phyloP scores from a whole-genome alignment of 2,113 vertebrate species.

The Mugil cephalus region DNA sequence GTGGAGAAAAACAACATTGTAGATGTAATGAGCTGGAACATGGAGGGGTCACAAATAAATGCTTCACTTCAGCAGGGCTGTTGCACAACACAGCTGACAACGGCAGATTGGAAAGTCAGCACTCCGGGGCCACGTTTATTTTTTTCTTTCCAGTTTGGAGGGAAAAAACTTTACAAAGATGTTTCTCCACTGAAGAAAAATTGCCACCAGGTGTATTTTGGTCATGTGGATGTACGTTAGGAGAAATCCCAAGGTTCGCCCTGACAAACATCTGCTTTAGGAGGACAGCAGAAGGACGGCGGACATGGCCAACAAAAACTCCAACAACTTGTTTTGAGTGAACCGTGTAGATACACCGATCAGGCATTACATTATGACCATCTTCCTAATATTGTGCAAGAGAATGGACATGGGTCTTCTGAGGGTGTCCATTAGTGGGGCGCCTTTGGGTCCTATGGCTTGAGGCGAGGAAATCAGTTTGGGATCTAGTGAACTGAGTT shows the following conservation, averaged over 20 bases:
- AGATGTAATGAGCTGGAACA: constrained; percentile 80
- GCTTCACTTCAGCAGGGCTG: constrained; percentile 69
- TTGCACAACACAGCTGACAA: constrained; percentile 71
- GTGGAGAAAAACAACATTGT: constrained; percentile 67
- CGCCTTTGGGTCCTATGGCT: too few species aligned
- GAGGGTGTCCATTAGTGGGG: too few species aligned
- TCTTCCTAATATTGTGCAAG: too few species aligned
- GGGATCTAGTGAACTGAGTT: too few species aligned
- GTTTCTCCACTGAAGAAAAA: constrained; percentile 61
- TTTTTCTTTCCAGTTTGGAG: constrained; percentile 1
- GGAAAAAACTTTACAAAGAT: constrained; percentile 48
- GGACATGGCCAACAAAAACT: too few species aligned
- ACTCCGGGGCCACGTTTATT: constrained; percentile 66
- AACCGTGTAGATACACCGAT: too few species aligned
- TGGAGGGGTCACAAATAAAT: constrained; percentile 71
- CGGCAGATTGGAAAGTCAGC: constrained; percentile 66
- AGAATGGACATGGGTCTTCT: too few species aligned
- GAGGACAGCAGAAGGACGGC: neutral
- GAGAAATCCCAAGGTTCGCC: constrained; percentile 5
- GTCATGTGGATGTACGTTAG: constrained; percentile 14
- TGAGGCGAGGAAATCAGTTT: too few species aligned
- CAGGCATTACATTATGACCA: too few species aligned
- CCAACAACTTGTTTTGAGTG: too few species aligned
- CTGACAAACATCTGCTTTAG: constrained; percentile 29
- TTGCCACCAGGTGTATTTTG: constrained; percentile 55